phyloP scores from a whole-genome alignment of 2,113 vertebrate species.

The Carassius auratus region DNA sequence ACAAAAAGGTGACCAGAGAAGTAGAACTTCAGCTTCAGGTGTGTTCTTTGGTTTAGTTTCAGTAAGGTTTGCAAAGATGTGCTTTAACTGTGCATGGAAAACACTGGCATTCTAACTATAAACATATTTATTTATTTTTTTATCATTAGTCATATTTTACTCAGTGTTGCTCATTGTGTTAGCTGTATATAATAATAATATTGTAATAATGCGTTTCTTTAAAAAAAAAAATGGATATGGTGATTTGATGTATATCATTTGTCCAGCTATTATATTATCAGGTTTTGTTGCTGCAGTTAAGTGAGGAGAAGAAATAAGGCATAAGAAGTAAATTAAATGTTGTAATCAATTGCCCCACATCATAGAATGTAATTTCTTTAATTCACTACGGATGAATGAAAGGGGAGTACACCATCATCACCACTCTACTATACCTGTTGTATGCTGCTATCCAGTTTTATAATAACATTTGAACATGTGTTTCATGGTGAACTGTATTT shows the following conservation, averaged over 20 bases:
- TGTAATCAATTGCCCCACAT: slow-evolving; percentile 53
- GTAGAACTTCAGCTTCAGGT: slow-evolving; percentile 2
- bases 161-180: too few species aligned
- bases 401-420: background rate
- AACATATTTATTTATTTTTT: too few species aligned
- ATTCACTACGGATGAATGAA: slow-evolving; percentile 14
- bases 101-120: background rate
- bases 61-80: background rate
- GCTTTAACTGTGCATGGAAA: background rate
- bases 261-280: background rate
- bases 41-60: background rate
- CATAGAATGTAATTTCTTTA: slow-evolving; percentile 41
- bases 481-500: background rate
- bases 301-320: slow-evolving; percentile 15
- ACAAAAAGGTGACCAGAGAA: background rate
- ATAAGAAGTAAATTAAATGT: slow-evolving; percentile 53
- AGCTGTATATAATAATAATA: too few species aligned
- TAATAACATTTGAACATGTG: background rate
- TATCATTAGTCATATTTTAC: too few species aligned
- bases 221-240: too few species aligned
- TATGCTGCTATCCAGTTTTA: background rate
- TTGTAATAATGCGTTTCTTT: too few species aligned
- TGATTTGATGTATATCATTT: background rate
- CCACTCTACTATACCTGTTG: background rate
- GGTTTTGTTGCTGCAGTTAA: background rate